These are phyloP conservation scores for Okamejei kenojei DNA, from an alignment of 2,797 vertebrate species.

Conservation along the genomic window DNA sequence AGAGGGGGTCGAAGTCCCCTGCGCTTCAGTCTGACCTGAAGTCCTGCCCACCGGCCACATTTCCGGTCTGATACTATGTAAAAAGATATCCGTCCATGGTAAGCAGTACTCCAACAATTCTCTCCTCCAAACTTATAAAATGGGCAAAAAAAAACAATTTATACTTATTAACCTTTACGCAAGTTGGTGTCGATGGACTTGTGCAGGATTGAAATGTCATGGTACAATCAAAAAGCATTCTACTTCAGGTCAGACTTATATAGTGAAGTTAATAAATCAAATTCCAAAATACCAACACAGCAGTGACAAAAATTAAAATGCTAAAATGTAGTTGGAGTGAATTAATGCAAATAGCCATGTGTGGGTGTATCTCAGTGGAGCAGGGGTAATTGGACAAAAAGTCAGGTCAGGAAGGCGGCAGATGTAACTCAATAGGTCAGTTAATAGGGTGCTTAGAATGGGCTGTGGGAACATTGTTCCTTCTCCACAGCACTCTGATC, in stretches of 20 bases:
- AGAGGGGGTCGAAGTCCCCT: no score
- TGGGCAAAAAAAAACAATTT: neutral
- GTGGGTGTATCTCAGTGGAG: neutral
- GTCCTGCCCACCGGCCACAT: no score
- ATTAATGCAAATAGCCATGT: neutral
- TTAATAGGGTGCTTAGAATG: neutral
- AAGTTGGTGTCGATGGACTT: neutral
- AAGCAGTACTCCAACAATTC: no score
- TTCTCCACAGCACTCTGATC: neutral
- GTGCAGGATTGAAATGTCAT: neutral
- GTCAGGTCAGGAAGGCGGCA: neutral
- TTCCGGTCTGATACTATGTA: neutral
- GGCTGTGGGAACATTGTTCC: neutral
- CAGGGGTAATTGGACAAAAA: neutral
- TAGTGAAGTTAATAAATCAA: conserved; percentile 5
- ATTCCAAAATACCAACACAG: neutral
- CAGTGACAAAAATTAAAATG: neutral
- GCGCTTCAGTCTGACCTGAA: no score
- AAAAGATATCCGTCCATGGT: neutral
- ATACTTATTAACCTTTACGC: neutral
- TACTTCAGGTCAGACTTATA: neutral
- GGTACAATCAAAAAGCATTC: neutral
- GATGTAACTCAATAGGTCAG: neutral
- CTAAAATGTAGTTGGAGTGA: neutral
- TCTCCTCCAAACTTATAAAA: neutral